Evolutionary conservation across 2,888 invertebrate species (phyloP), one percentile per base, ranked within the genome.

Genomic region (Thereva unica): DNA sequence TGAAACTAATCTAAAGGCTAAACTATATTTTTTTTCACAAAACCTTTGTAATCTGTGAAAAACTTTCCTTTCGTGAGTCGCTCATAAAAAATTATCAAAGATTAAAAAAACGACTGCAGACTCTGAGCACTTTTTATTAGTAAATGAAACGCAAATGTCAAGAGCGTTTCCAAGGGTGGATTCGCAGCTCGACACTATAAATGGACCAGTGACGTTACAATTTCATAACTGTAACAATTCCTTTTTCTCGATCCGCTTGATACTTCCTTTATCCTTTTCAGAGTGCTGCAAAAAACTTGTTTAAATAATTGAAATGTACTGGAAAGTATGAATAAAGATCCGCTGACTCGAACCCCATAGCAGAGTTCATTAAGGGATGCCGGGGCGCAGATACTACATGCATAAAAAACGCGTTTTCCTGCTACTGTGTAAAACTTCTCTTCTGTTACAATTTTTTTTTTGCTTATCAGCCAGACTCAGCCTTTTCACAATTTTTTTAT

Each of bases 251-350:
- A 35, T 23, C 23, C 23, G 23, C 23, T 23, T 23, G 23, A 23
- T 23, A 23, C 47, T 44, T 65, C 50, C 44, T 49, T 40, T 53
- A 55, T 50, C 68, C 59, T 52, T 54, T 49, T 12, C 37, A 40
- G 9, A 57, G 38, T 38, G 38, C 35, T 35, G 38, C 59, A 67
- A 69, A 69, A 69, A 69, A 67, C 67, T 67, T 63, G 67, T 67
- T 69, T 69, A 54, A 65, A 69, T 69, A 69, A 69, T 69, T 69
- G 69, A 69, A 69, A 69, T 67, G 67, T 69, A 61, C 69, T 64
- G 67, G 55, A 61, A 69, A 69, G 63, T 67, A 69, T 67, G 64
- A 69, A 59, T 67, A 67, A 66, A 67, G 67, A 67, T 69, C 52
- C 63, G 61, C 63, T 63, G 50, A 66, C 63, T 56, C 41, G 55